Base-by-base conservation (phyloP, 2,113 vertebrate genomes). In the Oryzias celebensis region DNA sequence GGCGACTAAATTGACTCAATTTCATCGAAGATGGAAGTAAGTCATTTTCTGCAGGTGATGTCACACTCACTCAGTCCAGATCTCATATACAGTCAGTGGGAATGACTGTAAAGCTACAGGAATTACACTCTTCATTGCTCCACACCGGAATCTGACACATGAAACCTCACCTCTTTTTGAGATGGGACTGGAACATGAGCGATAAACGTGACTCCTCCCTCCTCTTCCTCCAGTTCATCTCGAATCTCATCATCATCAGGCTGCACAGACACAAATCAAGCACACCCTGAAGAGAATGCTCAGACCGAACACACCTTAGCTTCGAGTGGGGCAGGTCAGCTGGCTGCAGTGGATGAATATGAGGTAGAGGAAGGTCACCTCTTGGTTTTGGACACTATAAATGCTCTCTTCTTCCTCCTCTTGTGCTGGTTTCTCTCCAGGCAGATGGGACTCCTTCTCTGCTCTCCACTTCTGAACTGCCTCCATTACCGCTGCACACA, bases 121-220 rank as follows among this genome's bases (percentile, higher is more conserved):
- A 12, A 12, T 10, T 36, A 2, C 36, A 36, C 36, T 36, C 36
- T 36, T 36, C 36, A 12, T 36, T 2, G 8, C 36, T 36, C 2
- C 1, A 36, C 8, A 8, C 12, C 22, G 12, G 7, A 31, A 16
- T 7, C 5, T 1, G 1, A 5, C 8, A 1, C 1, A 36, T 14
- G 10, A 36, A 12, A 36, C 36, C 85, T 88, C 85, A 98, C 97
- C 96, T 99, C 96, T 73, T 92, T 95, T 62, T 99, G 97, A 1
- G 97, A 94, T 0, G 97, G 97, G 43, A 99, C 97, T 0, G 96
- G 96, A 1, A 98, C 95, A 1, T 99, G 97, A 14, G 97, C 93
- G 10, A 98, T 95, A 71, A 98, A 99, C 52, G 93, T 87, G 65
- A 95, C 93, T 46, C 91, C 92, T 3, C 91, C 93, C 0, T 97